These are phyloP conservation scores for Chanos chanos DNA, from an alignment of 2,797 vertebrate species.

Conservation along the genomic window DNA sequence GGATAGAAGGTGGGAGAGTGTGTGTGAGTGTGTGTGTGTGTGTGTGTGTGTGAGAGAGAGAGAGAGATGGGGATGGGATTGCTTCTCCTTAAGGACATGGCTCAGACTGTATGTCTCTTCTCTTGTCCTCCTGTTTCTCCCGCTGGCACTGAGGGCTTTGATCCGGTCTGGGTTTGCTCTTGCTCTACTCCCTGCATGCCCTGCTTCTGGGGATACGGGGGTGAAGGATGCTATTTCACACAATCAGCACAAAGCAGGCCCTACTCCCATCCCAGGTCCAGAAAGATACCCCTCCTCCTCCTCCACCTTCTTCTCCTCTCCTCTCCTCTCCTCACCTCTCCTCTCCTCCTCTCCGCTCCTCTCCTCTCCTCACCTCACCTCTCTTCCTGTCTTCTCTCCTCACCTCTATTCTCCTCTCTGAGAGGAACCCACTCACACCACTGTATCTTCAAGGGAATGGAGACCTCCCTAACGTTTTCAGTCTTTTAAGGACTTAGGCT, in stretches of 20 bases:
- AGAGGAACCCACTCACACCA: constrained; percentile 11
- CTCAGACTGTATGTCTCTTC: constrained; percentile 28
- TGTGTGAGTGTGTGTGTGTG: neutral
- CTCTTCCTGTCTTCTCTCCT: neutral
- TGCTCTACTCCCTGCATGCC: constrained; percentile 6
- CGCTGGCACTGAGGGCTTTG: constrained; percentile 32
- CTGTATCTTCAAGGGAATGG: neutral
- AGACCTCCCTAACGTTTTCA: too few relatives aligned
- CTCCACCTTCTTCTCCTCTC: neutral
- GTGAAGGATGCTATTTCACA: constrained; percentile 34
- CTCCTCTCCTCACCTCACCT: neutral
- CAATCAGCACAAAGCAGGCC: constrained; percentile 36
- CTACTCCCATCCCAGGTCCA: constrained; percentile 11
- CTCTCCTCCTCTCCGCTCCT: neutral
- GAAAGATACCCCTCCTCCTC: neutral
- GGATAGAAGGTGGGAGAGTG: constrained; percentile 38
- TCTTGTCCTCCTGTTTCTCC: constrained; percentile 20
- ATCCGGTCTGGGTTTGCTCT: constrained; percentile 27
- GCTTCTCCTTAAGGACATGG: constrained; percentile 55
- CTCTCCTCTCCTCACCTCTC: neutral
- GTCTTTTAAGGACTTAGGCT: too few relatives aligned
- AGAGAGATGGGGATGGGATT: constrained; percentile 35
- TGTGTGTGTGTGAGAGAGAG: constrained; percentile 16
- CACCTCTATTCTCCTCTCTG: neutral
- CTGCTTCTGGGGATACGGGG: neutral